Conservation (phyloP, 1,140 invertebrate genomes). For the Anoplophora glabripennis region DNA sequence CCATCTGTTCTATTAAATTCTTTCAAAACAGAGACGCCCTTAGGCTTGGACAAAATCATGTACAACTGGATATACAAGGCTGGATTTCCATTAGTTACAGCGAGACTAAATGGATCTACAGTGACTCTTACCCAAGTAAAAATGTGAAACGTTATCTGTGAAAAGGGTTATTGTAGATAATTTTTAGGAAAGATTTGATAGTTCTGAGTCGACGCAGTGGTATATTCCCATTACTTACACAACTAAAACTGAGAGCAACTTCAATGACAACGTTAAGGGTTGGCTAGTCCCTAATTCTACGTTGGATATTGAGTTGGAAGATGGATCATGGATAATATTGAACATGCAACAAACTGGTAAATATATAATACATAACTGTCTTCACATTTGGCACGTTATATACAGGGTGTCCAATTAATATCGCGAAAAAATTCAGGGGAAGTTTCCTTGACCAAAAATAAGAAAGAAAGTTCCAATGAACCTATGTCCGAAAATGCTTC, state of each 20-base stretch:
- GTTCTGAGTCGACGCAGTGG: neutral
- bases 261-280: constrained; percentile 4
- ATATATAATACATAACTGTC: too few relatives aligned
- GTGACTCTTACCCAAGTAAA: constrained; percentile 4
- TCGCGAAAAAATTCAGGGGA: too few relatives aligned
- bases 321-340: constrained; percentile 1
- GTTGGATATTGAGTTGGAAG: neutral
- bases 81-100: constrained; percentile 7
- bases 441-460: too few relatives aligned
- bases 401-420: too few relatives aligned
- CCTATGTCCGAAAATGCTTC: too few relatives aligned
- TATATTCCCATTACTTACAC: constrained; percentile 26
- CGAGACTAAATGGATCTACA: neutral
- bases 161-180: too few relatives aligned
- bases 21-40: neutral
- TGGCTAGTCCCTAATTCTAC: constrained; percentile 6
- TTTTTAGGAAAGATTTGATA: too few relatives aligned
- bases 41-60: constrained; percentile 1
- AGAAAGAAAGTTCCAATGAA: too few relatives aligned
- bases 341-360: constrained; percentile 4
- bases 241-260: neutral
- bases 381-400: too few relatives aligned
- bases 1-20: constrained; percentile 11
- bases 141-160: too few relatives aligned
- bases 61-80: constrained; percentile 7